Conservation (phyloP, 2,113 vertebrate species). For the Barnardius zonarius region DNA sequence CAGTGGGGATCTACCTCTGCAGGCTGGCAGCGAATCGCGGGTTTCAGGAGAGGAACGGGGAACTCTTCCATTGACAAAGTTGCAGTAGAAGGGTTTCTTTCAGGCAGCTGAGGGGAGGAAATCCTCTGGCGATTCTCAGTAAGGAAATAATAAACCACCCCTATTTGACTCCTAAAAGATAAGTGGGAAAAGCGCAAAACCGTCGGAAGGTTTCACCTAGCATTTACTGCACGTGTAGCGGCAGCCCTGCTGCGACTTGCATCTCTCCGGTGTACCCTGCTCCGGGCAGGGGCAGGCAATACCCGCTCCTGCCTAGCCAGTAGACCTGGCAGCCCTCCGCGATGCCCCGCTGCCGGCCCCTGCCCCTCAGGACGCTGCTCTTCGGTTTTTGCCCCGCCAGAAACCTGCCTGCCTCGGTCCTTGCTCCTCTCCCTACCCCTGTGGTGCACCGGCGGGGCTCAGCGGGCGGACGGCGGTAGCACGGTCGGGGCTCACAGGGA, state of each 20-base stretch:
- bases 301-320: not conserved
- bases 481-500: not conserved
- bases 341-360: no score
- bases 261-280: not conserved
- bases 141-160: not conserved
- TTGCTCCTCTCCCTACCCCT: not conserved
- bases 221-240: accelerated
- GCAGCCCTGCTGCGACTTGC: not conserved
- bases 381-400: not conserved
- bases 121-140: not conserved
- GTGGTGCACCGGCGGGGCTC: not conserved
- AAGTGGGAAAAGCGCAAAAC: not conserved
- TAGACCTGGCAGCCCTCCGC: not conserved
- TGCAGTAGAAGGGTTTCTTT: not conserved
- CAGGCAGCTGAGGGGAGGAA: not conserved
- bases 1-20: not conserved
- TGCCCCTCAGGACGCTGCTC: not conserved
- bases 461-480: not conserved
- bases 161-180: not conserved
- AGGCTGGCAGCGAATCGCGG: not conserved
- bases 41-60: accelerated
- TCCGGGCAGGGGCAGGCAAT: not conserved
- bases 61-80: not conserved
- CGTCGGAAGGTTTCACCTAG: not conserved
- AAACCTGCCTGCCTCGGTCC: not conserved